Conservation (phyloP, 1,140 invertebrate species). For the Lepidurus packardi region DNA sequence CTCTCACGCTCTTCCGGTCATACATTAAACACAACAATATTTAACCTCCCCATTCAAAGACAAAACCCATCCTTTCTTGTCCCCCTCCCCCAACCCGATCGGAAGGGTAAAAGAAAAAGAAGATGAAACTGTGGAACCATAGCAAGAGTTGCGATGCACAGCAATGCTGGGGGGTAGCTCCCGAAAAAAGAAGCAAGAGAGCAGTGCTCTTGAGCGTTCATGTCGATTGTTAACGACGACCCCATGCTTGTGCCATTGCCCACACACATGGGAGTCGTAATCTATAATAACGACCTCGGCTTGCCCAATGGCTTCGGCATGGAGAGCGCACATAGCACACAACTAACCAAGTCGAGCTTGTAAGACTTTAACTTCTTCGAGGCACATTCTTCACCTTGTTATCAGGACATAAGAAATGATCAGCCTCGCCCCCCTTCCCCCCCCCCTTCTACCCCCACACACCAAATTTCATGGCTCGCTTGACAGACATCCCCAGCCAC, state of each 20-base stretch:
- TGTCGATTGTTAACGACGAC: conserved; percentile 19
- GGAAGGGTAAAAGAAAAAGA: neutral
- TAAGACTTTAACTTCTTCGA: neutral
- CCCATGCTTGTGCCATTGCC: conserved; percentile 1
- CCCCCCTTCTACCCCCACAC: neutral
- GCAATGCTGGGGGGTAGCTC: no score
- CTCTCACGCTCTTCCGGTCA: neutral
- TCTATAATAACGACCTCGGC: conserved; percentile 5
- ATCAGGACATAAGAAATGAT: conserved; percentile 22
- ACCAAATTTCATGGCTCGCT: conserved; percentile 18
- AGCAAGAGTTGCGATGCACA: no score
- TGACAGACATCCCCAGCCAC: conserved; percentile 1
- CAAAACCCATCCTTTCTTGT: neutral
- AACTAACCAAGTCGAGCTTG: neutral
- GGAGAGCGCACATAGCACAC: neutral
- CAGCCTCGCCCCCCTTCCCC: neutral
- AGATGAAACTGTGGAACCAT: no score
- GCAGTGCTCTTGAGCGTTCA: neutral
- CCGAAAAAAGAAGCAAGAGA: no score
- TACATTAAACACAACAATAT: conserved; percentile 22
- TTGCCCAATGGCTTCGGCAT: neutral
- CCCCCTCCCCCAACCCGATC: neutral
- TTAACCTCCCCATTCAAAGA: neutral
- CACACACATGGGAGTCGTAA: conserved; percentile 18
- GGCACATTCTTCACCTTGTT: conserved; percentile 19